phyloP scores from a whole-genome alignment of 2,797 vertebrate species.

The Mus minutoides region DNA sequence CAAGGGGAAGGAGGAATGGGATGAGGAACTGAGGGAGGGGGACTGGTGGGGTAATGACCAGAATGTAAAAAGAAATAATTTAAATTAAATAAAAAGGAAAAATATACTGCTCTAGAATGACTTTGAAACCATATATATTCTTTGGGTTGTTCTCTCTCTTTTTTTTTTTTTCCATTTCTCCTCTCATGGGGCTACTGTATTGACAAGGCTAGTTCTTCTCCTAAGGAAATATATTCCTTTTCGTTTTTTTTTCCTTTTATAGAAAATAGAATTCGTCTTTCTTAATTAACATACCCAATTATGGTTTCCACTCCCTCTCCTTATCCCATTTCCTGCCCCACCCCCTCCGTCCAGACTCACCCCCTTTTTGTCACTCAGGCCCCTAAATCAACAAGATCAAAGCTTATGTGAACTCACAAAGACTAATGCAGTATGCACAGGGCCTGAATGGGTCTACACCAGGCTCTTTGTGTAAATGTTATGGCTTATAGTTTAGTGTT shows the following conservation, averaged over 20 bases:
- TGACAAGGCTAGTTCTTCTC: neutral
- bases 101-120: neutral
- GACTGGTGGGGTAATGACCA: too few relatives aligned
- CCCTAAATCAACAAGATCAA: neutral
- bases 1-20: too few relatives aligned
- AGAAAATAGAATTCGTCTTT: neutral
- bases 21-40: too few relatives aligned
- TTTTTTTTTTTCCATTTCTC: neutral
- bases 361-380: neutral
- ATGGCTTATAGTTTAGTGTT: neutral
- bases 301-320: neutral
- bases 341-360: neutral
- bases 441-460: neutral
- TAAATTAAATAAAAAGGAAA: too few relatives aligned
- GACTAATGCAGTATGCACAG: neutral
- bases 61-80: too few relatives aligned
- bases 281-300: neutral
- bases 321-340: neutral
- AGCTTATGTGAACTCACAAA: neutral
- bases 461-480: neutral
- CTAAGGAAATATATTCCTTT: neutral
- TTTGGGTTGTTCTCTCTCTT: neutral
- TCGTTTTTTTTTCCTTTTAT: neutral
- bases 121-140: neutral
- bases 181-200: neutral